Percentiles rank a stretch among this genome's conserved stretches.
These are phyloP conservation scores for Amphiprion ocellaris DNA, from an alignment of 2,113 vertebrate genomes.

Conservation along the genomic window DNA sequence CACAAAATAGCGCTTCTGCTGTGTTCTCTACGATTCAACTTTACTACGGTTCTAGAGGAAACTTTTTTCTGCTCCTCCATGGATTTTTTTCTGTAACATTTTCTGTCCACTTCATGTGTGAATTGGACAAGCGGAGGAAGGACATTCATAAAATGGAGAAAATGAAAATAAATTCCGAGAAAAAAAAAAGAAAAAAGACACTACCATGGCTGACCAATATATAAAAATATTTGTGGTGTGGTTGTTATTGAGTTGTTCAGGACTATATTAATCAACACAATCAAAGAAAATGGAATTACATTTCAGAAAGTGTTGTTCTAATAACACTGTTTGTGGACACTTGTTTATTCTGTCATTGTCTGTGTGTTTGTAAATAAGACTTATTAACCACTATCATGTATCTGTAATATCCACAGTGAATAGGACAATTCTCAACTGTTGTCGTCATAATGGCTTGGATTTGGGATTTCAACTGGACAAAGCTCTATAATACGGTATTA, in stretches of 20 bases:
- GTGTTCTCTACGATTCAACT: conserved; percentile 87
- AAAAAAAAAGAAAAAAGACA: conserved; percentile 69
- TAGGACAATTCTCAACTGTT: conserved; percentile 88
- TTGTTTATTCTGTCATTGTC: conserved; percentile 94
- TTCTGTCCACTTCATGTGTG: conserved; percentile 59
- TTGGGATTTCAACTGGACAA: conserved; percentile 69
- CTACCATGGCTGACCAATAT: conserved; percentile 89
- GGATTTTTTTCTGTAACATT: conserved; percentile 72
- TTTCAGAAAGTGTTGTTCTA: conserved; percentile 91
- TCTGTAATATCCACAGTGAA: conserved; percentile 91
- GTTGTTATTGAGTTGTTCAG: conserved; percentile 94
- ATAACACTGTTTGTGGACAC: conserved; percentile 96
- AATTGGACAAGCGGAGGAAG: conserved; percentile 60
- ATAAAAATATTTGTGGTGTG: conserved; percentile 93
- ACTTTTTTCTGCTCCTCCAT: conserved; percentile 56
- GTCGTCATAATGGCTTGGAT: conserved; percentile 70
- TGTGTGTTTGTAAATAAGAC: conserved; percentile 98
- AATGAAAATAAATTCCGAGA: conserved; percentile 50
- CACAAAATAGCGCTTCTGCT: conserved; percentile 91
- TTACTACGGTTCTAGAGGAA: conserved; percentile 83
- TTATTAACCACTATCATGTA: conserved; percentile 97
- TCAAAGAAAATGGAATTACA: conserved; percentile 89
- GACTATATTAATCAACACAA: conserved; percentile 95
- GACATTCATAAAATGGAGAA: conserved; percentile 46
- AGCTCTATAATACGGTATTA: conserved; percentile 55